phyloP scores from a whole-genome alignment of 1,140 invertebrate species.

The Ceratosolen solmsi region DNA sequence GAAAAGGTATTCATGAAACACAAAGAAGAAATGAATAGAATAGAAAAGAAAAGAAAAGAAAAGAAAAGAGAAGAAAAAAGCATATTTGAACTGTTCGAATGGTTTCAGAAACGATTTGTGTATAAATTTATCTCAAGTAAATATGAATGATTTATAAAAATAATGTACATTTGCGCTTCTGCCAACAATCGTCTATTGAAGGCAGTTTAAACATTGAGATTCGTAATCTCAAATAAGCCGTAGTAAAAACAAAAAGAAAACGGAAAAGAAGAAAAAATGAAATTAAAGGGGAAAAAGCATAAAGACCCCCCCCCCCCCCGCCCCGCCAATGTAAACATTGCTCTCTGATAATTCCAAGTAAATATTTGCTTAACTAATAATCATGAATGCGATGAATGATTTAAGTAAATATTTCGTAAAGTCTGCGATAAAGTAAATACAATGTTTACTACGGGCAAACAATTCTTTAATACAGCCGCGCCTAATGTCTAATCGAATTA shows the following conservation, averaged over 20 bases:
- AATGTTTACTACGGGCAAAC: neutral
- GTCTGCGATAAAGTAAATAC: neutral
- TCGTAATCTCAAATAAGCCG: neutral
- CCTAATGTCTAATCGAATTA: neutral
- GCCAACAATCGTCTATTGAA: neutral
- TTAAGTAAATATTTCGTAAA: constrained; percentile 9
- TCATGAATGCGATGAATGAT: neutral
- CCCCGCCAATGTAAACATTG: too few relatives aligned
- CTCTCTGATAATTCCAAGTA: neutral
- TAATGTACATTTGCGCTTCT: neutral
- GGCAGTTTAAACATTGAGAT: neutral
- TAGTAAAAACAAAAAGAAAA: neutral
- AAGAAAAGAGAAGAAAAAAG: too few relatives aligned
- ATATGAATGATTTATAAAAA: neutral
- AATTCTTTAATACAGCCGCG: neutral
- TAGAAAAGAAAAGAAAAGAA: too few relatives aligned
- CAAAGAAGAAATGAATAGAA: too few relatives aligned
- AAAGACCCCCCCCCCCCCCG: too few relatives aligned
- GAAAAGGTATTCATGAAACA: too few relatives aligned
- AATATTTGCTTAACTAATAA: constrained; percentile 6
- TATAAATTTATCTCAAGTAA: neutral
- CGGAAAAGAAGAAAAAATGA: too few relatives aligned
- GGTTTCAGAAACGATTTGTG: neutral
- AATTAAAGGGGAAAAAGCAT: too few relatives aligned
- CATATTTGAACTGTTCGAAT: neutral